A percentile compares a stretch with the other conserved stretches of the same genome.
These are phyloP conservation scores for Macropus fuliginosus DNA, from an alignment of 2,797 vertebrate species.

Conservation along the genomic window DNA sequence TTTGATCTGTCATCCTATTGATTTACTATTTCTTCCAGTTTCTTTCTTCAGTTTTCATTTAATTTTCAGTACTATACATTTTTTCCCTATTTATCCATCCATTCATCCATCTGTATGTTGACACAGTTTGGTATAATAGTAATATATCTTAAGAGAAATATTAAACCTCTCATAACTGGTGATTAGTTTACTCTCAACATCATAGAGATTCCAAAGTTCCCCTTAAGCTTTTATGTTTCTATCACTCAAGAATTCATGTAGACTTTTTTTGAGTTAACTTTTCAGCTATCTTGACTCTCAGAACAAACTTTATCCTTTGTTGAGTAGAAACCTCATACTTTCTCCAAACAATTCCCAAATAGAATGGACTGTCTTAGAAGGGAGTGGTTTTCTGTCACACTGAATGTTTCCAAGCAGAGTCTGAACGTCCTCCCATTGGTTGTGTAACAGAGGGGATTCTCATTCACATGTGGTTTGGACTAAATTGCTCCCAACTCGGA, in stretches of 20 bases:
- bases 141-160: not conserved
- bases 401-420: not conserved
- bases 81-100: not conserved
- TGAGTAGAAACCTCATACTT: not conserved
- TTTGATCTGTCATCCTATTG: not conserved
- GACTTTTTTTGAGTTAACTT: not conserved
- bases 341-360: not conserved
- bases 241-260: not conserved
- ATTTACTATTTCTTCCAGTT: not conserved
- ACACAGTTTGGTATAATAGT: not conserved
- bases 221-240: not conserved
- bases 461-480: not conserved
- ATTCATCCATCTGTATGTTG: not conserved
- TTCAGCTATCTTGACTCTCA: not conserved
- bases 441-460: not conserved
- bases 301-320: not conserved
- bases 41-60: not conserved
- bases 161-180: not conserved
- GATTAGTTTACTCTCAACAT: not conserved
- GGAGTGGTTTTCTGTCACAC: not conserved
- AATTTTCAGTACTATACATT: not conserved
- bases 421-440: not conserved
- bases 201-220: not conserved
- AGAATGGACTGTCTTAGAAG: not conserved
- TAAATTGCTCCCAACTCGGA: not conserved